Conservation (phyloP, 2,113 vertebrate genomes). For the Piaya cayana region DNA sequence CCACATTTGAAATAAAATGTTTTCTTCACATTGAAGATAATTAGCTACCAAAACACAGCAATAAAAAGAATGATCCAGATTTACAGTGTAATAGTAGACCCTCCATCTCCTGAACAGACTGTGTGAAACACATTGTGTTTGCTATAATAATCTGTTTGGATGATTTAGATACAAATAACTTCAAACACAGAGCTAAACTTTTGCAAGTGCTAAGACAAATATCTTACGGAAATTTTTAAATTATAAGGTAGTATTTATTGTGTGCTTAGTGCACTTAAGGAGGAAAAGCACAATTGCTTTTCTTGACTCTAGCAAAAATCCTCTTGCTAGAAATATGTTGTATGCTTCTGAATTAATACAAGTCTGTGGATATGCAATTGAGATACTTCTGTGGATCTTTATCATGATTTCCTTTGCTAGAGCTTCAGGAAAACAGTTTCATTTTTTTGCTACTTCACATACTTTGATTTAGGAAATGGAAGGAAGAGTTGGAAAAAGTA, state of each 20-base stretch:
- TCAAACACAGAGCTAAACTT: neutral
- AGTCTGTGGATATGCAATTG: neutral
- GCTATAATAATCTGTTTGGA: neutral
- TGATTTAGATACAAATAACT: neutral
- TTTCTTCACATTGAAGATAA: neutral
- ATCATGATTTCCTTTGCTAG: neutral
- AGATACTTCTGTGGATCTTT: neutral
- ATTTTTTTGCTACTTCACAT: neutral
- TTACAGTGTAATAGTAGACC: neutral
- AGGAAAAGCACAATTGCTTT: neutral
- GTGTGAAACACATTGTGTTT: neutral
- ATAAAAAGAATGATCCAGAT: neutral
- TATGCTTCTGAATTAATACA: neutral
- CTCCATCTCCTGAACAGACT: neutral
- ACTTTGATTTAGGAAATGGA: constrained; percentile 50
- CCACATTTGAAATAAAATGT: neutral
- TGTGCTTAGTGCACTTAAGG: neutral
- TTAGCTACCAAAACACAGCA: neutral
- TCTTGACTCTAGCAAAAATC: neutral
- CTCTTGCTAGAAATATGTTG: neutral
- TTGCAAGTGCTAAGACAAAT: neutral
- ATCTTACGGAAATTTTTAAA: neutral
- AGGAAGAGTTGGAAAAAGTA: constrained; percentile 51
- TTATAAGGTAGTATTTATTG: neutral
- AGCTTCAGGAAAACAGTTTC: neutral